Evolutionary conservation across 2,888 invertebrate genomes (phyloP).

Genomic region (Hypolimnas misippus): DNA sequence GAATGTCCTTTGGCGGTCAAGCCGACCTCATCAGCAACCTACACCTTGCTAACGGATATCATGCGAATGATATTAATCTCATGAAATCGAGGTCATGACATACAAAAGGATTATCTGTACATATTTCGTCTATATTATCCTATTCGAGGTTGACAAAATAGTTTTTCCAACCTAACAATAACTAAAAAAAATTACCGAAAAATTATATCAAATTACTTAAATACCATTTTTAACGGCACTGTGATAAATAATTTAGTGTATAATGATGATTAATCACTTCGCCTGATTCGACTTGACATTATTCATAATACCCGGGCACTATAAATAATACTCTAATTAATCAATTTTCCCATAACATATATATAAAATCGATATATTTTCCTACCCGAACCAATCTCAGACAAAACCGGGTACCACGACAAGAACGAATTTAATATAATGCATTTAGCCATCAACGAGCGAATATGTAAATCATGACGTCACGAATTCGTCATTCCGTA

Average conservation of each 20-base stretch:
- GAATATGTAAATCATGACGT: conserved; percentile 21
- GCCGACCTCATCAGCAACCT: conserved; percentile 32
- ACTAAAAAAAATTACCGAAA: too few species aligned
- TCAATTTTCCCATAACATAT: too few species aligned
- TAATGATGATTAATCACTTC: too few species aligned
- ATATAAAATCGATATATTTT: neutral
- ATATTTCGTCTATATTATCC: neutral
- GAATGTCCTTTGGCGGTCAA: conserved; percentile 32
- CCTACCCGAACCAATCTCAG: neutral
- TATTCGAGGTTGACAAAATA: too few species aligned
- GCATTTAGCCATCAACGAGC: neutral
- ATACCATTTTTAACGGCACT: too few species aligned
- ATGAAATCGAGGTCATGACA: conserved; percentile 19
- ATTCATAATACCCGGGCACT: too few species aligned
- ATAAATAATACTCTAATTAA: too few species aligned
- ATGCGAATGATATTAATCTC: conserved; percentile 22
- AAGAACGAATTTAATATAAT: neutral
- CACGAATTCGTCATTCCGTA: conserved; percentile 37
- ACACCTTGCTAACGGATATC: conserved; percentile 29
- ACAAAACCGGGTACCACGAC: neutral
- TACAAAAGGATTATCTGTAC: conserved; percentile 4
- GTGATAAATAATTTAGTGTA: too few species aligned
- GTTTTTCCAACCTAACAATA: too few species aligned
- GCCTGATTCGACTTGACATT: too few species aligned
- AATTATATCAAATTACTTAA: too few species aligned